Conservation (phyloP, 2,888 invertebrate genomes). For the Entomobrya proxima region DNA sequence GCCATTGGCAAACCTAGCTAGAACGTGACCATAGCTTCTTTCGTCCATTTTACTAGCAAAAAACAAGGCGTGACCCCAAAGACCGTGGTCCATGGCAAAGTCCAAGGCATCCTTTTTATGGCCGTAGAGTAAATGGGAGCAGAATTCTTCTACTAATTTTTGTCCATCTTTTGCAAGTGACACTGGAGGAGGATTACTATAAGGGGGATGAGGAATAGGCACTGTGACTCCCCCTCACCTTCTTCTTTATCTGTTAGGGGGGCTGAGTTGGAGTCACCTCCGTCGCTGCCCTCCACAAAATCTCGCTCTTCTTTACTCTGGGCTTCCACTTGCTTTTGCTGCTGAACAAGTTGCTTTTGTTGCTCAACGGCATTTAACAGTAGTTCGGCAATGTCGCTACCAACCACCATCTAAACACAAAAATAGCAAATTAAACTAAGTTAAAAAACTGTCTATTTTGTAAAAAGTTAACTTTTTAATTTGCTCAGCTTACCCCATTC, state of each 20-base stretch:
- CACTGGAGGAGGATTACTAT: conserved; percentile 31
- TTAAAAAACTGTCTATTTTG: no score
- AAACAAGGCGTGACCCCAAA: conserved; percentile 97
- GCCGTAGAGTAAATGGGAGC: conserved; percentile 91
- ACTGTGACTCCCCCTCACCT: conserved; percentile 22
- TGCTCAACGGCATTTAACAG: conserved; percentile 81
- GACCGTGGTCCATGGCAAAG: conserved; percentile 90
- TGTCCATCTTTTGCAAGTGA: conserved; percentile 75
- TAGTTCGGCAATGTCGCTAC: conserved; percentile 94
- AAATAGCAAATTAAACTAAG: no score
- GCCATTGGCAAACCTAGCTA: conserved; percentile 92
- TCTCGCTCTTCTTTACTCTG: conserved; percentile 45
- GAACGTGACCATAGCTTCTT: conserved; percentile 89
- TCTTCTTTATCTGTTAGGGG: conserved; percentile 41
- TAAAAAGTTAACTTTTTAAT: background rate
- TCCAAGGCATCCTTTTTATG: conserved; percentile 92
- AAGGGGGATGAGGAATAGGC: background rate
- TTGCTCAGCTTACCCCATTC: conserved; percentile 87
- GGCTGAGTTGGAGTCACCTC: background rate
- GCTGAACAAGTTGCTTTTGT: conserved; percentile 63
- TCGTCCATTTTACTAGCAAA: conserved; percentile 91
- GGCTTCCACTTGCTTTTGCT: conserved; percentile 9
- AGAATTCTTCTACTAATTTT: conserved; percentile 85
- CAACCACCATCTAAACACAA: conserved; percentile 87
- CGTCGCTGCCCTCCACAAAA: conserved; percentile 49